Evolutionary conservation across 2,797 vertebrate species (phyloP).

Genomic region (Cheirogaleus major): DNA sequence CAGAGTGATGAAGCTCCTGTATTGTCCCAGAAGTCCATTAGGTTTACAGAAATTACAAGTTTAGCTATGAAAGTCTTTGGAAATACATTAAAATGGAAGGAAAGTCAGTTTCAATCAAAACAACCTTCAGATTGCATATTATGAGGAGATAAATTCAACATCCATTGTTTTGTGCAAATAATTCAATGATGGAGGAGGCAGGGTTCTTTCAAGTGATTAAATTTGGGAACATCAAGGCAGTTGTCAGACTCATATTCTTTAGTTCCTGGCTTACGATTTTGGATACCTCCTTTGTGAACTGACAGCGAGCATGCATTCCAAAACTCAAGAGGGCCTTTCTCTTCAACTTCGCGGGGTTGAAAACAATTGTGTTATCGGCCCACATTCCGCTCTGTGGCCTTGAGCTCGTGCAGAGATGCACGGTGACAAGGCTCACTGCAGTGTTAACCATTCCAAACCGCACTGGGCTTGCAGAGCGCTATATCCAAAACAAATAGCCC

Average conservation of each 20-base stretch:
- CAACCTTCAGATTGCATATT: constrained; percentile 6
- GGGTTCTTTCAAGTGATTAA: constrained; percentile 39
- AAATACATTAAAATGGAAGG: constrained; percentile 33
- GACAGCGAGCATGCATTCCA: neutral
- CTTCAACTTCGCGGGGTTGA: constrained; percentile 57
- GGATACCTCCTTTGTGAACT: constrained; percentile 57
- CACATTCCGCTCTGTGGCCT: constrained; percentile 59
- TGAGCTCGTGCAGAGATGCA: constrained; percentile 30
- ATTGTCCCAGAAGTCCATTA: neutral
- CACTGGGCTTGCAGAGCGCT: neutral
- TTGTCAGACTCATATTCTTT: neutral
- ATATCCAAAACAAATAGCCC: constrained; percentile 76
- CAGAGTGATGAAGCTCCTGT: neutral
- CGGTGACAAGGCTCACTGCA: constrained; percentile 64
- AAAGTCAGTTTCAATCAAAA: constrained; percentile 54
- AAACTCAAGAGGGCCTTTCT: constrained; percentile 60
- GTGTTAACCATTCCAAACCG: constrained; percentile 66
- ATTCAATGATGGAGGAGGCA: constrained; percentile 2
- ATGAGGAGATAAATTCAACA: constrained; percentile 34
- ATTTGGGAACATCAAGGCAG: constrained; percentile 24
- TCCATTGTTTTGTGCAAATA: constrained; percentile 60
- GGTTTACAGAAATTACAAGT: constrained; percentile 38
- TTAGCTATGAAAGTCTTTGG: neutral
- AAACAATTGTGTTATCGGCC: constrained; percentile 42
- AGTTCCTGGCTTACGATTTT: constrained; percentile 12